phyloP scores from a whole-genome alignment of 2,113 vertebrate species.

The Aramus guarauna region DNA sequence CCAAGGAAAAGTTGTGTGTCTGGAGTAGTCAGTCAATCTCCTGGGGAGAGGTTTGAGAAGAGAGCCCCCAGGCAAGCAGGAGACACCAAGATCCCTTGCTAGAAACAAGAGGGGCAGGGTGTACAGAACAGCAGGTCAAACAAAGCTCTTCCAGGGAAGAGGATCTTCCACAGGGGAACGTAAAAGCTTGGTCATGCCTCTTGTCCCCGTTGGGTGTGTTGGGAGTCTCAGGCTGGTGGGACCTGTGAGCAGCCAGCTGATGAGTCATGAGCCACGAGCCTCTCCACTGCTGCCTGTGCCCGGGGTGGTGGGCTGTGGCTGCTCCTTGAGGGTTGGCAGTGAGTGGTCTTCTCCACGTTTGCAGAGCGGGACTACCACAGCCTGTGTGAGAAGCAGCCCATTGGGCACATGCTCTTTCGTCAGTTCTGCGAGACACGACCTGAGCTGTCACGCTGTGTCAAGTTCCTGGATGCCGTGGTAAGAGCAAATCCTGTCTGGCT shows the following conservation, averaged over 20 bases:
- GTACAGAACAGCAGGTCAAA: background rate
- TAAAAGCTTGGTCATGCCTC: background rate
- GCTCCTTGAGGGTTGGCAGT: background rate
- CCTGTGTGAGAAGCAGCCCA: constrained; percentile 93
- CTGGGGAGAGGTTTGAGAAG: background rate
- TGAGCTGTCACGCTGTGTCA: constrained; percentile 86
- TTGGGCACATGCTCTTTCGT: constrained; percentile 88
- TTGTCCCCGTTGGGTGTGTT: background rate
- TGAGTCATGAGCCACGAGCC: accelerated
- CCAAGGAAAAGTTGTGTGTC: background rate
- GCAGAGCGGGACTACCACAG: constrained; percentile 93
- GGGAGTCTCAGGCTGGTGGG: background rate
- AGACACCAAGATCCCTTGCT: background rate
- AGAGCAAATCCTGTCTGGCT: background rate
- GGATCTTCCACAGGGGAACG: background rate
- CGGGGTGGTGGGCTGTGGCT: background rate
- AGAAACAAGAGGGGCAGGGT: background rate
- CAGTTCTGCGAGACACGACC: constrained; percentile 91
- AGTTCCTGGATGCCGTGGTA: constrained; percentile 96
- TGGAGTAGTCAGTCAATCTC: background rate
- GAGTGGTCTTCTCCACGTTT: background rate
- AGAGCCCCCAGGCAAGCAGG: background rate
- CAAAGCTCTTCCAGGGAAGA: background rate
- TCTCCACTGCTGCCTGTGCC: background rate
- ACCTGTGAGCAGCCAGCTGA: background rate